A percentile compares a stretch with the other conserved stretches of the same genome.
These are phyloP conservation scores for Pycnonotus jocosus DNA, from an alignment of 2,113 vertebrate genomes.

Conservation along the genomic window DNA sequence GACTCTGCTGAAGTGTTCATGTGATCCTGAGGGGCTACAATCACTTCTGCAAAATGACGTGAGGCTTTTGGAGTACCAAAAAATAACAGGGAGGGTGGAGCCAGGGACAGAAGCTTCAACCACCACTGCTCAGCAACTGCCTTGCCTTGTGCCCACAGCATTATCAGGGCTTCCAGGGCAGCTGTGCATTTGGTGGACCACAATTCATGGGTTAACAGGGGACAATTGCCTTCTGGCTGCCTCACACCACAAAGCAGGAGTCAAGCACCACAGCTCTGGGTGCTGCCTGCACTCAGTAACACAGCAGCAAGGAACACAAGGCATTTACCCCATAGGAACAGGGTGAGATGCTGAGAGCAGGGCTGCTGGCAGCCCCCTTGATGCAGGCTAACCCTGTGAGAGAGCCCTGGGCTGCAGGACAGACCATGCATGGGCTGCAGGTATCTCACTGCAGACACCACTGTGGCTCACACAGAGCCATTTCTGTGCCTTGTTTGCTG, in stretches of 20 bases:
- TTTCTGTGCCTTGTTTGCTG: neutral
- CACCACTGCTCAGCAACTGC: neutral
- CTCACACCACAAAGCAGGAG: neutral
- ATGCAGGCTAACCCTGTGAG: neutral
- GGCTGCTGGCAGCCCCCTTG: neutral
- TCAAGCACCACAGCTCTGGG: neutral
- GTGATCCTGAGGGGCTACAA: slow-evolving; percentile 10
- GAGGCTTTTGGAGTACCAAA: neutral
- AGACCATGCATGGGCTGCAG: neutral
- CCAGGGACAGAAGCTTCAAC: neutral
- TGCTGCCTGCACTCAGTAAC: neutral
- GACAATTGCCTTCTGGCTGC: neutral
- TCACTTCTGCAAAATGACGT: slow-evolving; percentile 42
- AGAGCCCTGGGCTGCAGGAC: neutral
- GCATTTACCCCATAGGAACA: neutral
- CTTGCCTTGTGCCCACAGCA: neutral
- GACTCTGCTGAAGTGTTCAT: slow-evolving; percentile 8
- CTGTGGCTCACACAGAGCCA: neutral
- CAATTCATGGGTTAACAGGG: neutral
- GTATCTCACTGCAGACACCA: neutral
- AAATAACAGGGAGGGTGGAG: neutral
- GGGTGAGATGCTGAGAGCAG: neutral
- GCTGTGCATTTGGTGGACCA: neutral
- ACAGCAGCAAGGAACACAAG: neutral
- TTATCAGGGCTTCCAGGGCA: neutral